Conservation (phyloP, 2,888 invertebrate genomes). For the Hirtodrosophila confusa region DNA sequence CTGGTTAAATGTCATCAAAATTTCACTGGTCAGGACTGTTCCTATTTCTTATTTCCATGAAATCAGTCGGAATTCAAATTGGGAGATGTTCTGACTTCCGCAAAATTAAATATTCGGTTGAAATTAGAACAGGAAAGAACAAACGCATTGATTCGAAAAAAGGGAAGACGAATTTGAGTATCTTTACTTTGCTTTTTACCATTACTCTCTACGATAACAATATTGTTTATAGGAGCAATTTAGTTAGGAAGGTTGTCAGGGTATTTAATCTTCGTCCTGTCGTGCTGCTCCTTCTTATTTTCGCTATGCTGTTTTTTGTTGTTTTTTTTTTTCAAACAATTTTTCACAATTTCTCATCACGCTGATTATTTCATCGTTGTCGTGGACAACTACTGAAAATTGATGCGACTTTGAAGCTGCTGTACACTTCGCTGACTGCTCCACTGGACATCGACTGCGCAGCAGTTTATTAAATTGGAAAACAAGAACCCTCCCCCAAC, state of each 20-base stretch:
- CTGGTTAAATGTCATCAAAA: too few species aligned
- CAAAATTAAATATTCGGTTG: too few species aligned
- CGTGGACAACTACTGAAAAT: conserved; percentile 72
- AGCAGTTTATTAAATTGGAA: conserved; percentile 74
- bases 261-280: not conserved
- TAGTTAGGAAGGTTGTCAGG: not conserved
- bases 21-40: too few species aligned
- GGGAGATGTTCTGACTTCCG: too few species aligned
- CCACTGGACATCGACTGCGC: conserved; percentile 42
- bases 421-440: conserved; percentile 59
- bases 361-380: conserved; percentile 61
- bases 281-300: not conserved
- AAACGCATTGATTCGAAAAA: too few species aligned
- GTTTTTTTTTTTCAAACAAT: conserved; percentile 26
- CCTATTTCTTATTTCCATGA: too few species aligned
- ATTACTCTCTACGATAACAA: too few species aligned
- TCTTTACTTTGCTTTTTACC: too few species aligned
- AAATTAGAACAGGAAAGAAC: too few species aligned
- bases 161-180: too few species aligned
- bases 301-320: conserved; percentile 15
- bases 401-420: conserved; percentile 54
- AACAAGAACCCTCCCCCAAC: conserved; percentile 38
- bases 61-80: too few species aligned
- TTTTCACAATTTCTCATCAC: conserved; percentile 48
- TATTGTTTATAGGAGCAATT: too few species aligned